Conservation (phyloP, 1,140 invertebrate genomes). For the Eumeta japonica region DNA sequence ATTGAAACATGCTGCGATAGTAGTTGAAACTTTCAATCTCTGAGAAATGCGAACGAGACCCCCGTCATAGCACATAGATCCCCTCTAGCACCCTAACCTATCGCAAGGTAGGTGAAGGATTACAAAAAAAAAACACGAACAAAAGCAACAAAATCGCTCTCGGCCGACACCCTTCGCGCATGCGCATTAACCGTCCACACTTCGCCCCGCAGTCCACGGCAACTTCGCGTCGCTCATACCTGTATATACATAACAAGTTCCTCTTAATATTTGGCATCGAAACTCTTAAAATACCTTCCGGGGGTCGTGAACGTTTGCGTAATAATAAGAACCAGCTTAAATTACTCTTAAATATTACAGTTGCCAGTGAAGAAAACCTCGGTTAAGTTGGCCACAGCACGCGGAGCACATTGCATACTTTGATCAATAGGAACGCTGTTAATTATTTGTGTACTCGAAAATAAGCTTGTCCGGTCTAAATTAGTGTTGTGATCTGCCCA, state of each 20-base stretch:
- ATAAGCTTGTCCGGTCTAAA: too few species aligned
- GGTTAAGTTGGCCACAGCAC: neutral
- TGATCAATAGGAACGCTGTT: neutral
- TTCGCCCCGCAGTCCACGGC: constrained; percentile 26
- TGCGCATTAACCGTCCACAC: constrained; percentile 28
- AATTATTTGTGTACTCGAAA: neutral
- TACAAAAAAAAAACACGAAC: constrained; percentile 21
- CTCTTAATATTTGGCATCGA: constrained; percentile 27
- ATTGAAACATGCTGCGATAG: too few species aligned
- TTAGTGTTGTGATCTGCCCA: too few species aligned
- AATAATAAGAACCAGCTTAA: neutral
- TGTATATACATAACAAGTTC: constrained; percentile 52
- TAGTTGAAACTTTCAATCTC: neutral
- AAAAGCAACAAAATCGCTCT: constrained; percentile 32
- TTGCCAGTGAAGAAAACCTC: too few species aligned
- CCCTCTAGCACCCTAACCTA: neutral
- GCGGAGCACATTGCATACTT: neutral
- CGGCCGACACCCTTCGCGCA: constrained; percentile 32
- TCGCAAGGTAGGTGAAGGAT: neutral
- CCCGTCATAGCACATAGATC: neutral
- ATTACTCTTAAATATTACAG: too few species aligned
- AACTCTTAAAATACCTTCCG: constrained; percentile 38
- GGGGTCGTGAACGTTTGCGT: constrained; percentile 43
- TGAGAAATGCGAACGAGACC: neutral
- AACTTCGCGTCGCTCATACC: constrained; percentile 37